Evolutionary conservation across 2,888 invertebrate genomes (phyloP), one percentile per base, ranked within the genome.

Genomic region (Tenthredo distinguenda): DNA sequence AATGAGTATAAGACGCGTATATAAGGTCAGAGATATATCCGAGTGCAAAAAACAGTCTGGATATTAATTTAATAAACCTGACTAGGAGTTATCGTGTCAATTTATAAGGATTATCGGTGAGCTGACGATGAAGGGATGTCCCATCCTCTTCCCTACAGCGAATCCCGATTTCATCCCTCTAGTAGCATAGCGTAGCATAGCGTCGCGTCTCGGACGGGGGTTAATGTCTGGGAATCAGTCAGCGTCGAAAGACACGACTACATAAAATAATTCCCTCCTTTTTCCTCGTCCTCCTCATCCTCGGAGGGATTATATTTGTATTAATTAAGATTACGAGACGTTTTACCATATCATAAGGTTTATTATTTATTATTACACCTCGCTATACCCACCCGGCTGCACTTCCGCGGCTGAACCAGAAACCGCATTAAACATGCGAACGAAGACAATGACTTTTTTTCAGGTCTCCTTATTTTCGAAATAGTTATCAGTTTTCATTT

Each of bases 1-100:
- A 10, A 26, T 26, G 1, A 10, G 0, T 31, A 12, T 43, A 21
- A 12, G 47, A 47, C 10, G 1, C 0, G 26, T 50, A 34, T 7
- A 50, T 55, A 50, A 26, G 18, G 43, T n/a, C 7, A 18, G n/a
- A 31, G n/a, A 18, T 55, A 55, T 7, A 55, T 7, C 55, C n/a
- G 18, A 68, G 76, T 82, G 43, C 26, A 62, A 26, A 76, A 65
- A 79, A 85, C 55, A 79, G 84, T 84, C 26, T 85, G 50, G 84
- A 87, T 87, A 90, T 90, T 90, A 90, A 91, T 91, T 91, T 89
- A 90, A 91, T 91, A 89, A 90, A 89, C 86, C 87, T 87, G 89
- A 91, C 89, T 89, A 90, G 89, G 87, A 90, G 87, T 88, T 89
- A 90, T 89, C 88, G 87, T 84, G 87, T 85, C 89, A 88, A 91